These are phyloP conservation scores for Sphecodes monilicornis DNA, from an alignment of 2,888 invertebrate genomes.

Conservation along the genomic window DNA sequence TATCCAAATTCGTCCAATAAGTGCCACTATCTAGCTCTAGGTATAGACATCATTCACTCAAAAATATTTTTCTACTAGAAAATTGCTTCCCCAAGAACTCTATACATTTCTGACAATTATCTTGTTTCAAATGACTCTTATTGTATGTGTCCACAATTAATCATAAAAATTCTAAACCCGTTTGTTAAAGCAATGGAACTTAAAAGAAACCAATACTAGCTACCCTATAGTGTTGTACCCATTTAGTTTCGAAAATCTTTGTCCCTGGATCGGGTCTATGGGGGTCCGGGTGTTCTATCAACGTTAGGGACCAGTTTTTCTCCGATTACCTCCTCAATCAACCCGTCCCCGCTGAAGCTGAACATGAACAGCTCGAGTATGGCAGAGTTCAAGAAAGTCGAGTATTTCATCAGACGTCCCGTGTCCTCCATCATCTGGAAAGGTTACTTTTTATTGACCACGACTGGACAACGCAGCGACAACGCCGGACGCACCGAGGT, in stretches of 20 bases:
- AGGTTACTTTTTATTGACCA: constrained; percentile 37
- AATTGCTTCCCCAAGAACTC: too few relatives aligned
- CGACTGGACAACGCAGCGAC: not conserved
- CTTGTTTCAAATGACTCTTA: too few relatives aligned
- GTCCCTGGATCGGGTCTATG: not conserved
- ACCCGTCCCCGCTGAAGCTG: constrained; percentile 77
- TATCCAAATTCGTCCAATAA: too few relatives aligned
- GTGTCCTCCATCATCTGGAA: constrained; percentile 73
- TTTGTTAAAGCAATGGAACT: too few relatives aligned
- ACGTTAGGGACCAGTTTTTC: not conserved
- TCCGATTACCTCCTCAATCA: constrained; percentile 75
- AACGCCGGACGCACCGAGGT: constrained; percentile 71
- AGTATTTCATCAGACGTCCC: constrained; percentile 73
- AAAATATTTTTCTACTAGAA: too few relatives aligned
- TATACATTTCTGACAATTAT: too few relatives aligned
- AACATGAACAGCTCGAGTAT: constrained; percentile 79
- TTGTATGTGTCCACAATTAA: too few relatives aligned
- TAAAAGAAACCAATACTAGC: too few relatives aligned
- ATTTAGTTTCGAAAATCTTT: not conserved
- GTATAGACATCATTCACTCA: too few relatives aligned
- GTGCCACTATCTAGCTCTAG: too few relatives aligned
- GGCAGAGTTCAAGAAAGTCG: constrained; percentile 74
- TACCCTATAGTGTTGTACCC: not conserved
- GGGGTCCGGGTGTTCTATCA: not conserved
- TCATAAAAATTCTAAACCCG: too few relatives aligned